Evolutionary conservation across 2,888 invertebrate genomes (phyloP).

Genomic region (Eupelmus urozonus): DNA sequence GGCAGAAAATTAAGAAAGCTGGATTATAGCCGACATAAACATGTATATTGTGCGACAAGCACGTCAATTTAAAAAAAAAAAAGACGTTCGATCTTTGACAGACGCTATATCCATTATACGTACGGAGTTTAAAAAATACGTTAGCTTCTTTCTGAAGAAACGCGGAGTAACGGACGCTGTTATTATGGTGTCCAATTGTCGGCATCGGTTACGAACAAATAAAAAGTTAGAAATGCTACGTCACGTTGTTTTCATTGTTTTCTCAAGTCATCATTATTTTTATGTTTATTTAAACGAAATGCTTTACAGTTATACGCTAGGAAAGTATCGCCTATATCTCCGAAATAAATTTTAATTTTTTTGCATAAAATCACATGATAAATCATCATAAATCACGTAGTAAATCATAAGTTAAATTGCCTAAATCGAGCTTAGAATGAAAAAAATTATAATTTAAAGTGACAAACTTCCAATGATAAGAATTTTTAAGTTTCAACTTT

Average conservation of each 20-base stretch:
- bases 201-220: constrained; percentile 51
- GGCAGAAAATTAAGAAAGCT: background rate
- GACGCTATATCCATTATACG: constrained; percentile 51
- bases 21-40: constrained; percentile 24
- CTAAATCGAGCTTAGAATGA: no score
- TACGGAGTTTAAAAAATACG: constrained; percentile 27
- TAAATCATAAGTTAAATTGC: no score
- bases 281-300: background rate
- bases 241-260: constrained; percentile 44
- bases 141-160: constrained; percentile 18
- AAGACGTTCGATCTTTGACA: constrained; percentile 58
- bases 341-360: no score
- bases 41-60: constrained; percentile 27
- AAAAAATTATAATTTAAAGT: no score
- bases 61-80: constrained; percentile 55
- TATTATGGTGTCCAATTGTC: constrained; percentile 12
- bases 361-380: no score
- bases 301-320: background rate
- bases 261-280: constrained; percentile 7
- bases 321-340: no score
- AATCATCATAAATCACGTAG: no score
- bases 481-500: no score
- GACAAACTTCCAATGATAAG: no score
- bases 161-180: background rate
- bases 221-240: constrained; percentile 51